A percentile compares a stretch with the other conserved stretches of the same genome.
Evolutionary conservation across 1,140 invertebrate species (phyloP).

Genomic region (Macrotrachela quadricornifera): DNA sequence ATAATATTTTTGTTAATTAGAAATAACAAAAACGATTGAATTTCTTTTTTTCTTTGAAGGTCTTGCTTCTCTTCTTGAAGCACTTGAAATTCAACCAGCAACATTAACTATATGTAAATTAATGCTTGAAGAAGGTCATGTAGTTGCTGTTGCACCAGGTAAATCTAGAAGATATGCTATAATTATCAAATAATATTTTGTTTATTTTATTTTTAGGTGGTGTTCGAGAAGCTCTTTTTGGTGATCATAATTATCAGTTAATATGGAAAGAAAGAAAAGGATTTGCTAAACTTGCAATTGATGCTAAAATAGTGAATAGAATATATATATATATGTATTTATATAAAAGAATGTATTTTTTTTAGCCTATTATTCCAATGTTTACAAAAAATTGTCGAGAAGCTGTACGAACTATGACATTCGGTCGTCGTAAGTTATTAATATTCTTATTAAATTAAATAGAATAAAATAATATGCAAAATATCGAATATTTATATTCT

Average conservation of each 20-base stretch:
- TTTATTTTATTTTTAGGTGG: slow-evolving; percentile 44
- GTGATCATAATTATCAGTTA: slow-evolving; percentile 55
- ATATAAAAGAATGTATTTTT: slow-evolving; percentile 11
- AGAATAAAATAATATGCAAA: too few relatives aligned
- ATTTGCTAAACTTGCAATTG: slow-evolving; percentile 84
- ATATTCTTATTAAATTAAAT: too few relatives aligned
- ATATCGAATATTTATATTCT: too few relatives aligned
- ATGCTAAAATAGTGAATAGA: slow-evolving; percentile 51
- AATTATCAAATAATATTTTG: background rate
- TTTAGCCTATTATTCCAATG: slow-evolving; percentile 67
- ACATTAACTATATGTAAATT: slow-evolving; percentile 67
- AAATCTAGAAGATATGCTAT: background rate
- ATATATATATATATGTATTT: background rate
- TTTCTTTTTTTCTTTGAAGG: slow-evolving; percentile 18
- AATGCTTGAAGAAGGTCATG: slow-evolving; percentile 61
- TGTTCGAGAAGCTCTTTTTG: slow-evolving; percentile 85
- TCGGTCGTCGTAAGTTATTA: slow-evolving; percentile 21
- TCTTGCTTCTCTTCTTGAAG: slow-evolving; percentile 53
- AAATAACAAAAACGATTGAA: too few relatives aligned
- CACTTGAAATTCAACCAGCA: slow-evolving; percentile 72
- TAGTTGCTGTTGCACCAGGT: slow-evolving; percentile 69
- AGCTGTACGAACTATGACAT: slow-evolving; percentile 49
- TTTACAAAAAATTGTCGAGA: slow-evolving; percentile 90
- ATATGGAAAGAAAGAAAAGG: slow-evolving; percentile 81
- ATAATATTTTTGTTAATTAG: too few relatives aligned